Evolutionary conservation across 2,797 vertebrate genomes (phyloP).

Genomic region (Coregonus sp.): DNA sequence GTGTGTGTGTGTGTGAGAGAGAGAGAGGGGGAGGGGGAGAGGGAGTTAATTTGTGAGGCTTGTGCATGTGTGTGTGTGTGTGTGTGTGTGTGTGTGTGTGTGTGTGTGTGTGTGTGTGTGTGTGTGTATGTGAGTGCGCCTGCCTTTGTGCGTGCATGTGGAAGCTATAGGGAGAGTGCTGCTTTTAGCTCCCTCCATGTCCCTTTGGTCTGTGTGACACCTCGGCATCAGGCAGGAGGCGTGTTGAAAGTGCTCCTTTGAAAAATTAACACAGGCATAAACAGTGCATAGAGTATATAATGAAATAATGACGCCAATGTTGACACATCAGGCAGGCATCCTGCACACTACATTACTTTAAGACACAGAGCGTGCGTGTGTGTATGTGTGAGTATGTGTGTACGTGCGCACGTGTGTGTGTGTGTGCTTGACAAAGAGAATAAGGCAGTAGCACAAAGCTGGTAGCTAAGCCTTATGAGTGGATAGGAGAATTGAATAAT

Average conservation of each 20-base stretch:
- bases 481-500: not conserved
- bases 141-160: not conserved
- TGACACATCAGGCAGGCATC: not conserved
- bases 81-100: too few species aligned
- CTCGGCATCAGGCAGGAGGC: not conserved
- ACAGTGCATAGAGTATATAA: not conserved
- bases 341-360: not conserved
- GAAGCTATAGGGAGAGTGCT: too few species aligned
- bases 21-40: not conserved
- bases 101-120: too few species aligned
- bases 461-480: not conserved
- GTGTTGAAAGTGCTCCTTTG: not conserved
- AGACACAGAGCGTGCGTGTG: not conserved
- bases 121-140: not conserved
- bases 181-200: not conserved
- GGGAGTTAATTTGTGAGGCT: too few species aligned
- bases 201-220: not conserved
- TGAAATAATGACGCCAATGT: slow-evolving; percentile 5
- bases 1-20: not conserved
- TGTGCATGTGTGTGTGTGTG: too few species aligned
- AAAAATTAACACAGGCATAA: slow-evolving; percentile 12
- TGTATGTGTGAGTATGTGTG: not conserved
- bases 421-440: not conserved
- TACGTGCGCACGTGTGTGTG: too few species aligned
- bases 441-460: not conserved